Evolutionary conservation across 2,797 vertebrate genomes (phyloP), one percentile per base, ranked within the genome.

Genomic region (Hydrolagus colliei): DNA sequence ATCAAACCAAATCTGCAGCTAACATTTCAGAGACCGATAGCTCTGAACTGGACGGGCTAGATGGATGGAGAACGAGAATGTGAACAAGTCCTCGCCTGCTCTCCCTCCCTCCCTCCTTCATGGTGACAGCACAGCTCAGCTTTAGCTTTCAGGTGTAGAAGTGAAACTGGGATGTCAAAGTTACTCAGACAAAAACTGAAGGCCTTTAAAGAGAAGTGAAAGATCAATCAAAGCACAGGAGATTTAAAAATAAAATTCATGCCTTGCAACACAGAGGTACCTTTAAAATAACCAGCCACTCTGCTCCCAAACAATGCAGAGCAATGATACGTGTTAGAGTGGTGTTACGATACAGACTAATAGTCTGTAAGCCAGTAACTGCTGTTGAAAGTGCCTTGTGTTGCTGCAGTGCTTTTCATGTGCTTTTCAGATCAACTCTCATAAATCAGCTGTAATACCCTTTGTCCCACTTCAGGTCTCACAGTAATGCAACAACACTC

Each of bases 161-260:
- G 18, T 68, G 65, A 52, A 68, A 52, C 35, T 52, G 27, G 41
- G 71, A 84, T 41, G 18, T 84, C 65, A 71, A 80, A 71, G 65
- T 68, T 71, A 84, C 32, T 71, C 65, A n/a, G 32, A 41, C 18
- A 52, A 71, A 84, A 41, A 71, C 65, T 52, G 79, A 84, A 71
- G 12, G 3, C 79, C 14, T 68, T 67, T 20, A 67, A 18, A 35
- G 63, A 68, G 27, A 84, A 71, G 79, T 12, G 10, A 71, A 71
- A 18, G 9, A 80, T 67, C 11, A 80, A 78, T 78, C 76, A 78
- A 65, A 80, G 62, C 52, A 77, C 7, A 14, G 59, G 67, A 65
- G 1, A 27, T 67, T 80, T 32, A 13, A 52, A 52, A 52, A 27
- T 14, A 22, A 78, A 80, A 80, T 13, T 32, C 11, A 27, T 80